Evolutionary conservation across 2,113 vertebrate species (phyloP), one percentile per base, ranked within the genome.

Genomic region (Machaerirhynchus nigripectus): DNA sequence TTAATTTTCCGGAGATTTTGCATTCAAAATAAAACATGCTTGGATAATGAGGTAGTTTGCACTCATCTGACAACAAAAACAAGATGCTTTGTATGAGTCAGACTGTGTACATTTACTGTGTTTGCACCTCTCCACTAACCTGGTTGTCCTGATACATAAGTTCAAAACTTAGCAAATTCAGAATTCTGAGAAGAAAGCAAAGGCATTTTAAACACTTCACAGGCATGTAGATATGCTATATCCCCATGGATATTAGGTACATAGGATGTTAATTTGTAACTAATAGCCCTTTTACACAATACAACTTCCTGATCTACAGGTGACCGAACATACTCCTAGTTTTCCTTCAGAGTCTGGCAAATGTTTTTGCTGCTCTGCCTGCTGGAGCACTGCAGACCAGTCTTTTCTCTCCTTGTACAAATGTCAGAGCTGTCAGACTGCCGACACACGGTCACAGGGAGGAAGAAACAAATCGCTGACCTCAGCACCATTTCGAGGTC

Each of bases 381-480:
- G 75, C 2, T 68, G 68, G 35, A 84, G 26, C 33, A 40, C 50
- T 42, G 52, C 73, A 88, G 39, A 42, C 33, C 64, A 40, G 31
- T 77, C 79, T 84, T 44, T 52, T 26, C 82, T 27, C 78, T 50
- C 47, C 47, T 65, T 31, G 26, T 78, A 52, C 35, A 74, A 68
- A 60, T 64, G 47, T 52, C 90, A 93, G 95, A 83, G 59, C 75
- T 93, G 90, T 86, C 90, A 94, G 52, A 16, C 30, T 55, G 40
- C 47, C 92, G 83, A 92, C 92, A 75, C 64, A n/a, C 2, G 1
- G 31, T 9, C 71, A 39, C 59, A 75, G 52, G 86, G 8, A 77
- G 84, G 85, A 95, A 79, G 61, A 95, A 96, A 90, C 69, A 90
- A 94, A 95, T 40, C 6, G n/a, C 57, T 94, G 93, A 92, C 85